Conservation (phyloP, 2,113 vertebrate species). For the Colaptes auratus region DNA sequence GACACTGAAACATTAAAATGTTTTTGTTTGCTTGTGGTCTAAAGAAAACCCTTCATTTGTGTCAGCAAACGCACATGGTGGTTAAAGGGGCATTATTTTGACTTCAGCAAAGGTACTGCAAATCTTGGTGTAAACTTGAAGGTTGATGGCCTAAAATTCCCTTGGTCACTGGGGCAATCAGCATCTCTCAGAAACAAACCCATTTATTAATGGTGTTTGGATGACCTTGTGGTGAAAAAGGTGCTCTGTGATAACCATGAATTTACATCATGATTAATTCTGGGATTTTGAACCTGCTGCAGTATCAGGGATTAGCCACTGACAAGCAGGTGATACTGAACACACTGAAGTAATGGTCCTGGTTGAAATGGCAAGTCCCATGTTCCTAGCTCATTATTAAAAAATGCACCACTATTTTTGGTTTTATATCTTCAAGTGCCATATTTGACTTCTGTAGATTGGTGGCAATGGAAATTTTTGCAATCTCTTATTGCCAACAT, state of each 20-base stretch:
- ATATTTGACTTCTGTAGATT: not conserved
- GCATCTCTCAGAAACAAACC: not conserved
- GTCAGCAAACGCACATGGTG: not conserved
- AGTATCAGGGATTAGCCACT: not conserved
- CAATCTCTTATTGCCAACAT: not conserved
- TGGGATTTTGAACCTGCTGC: not conserved
- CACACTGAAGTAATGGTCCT: not conserved
- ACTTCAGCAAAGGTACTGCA: not conserved
- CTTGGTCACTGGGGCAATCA: not conserved
- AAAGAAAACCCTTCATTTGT: not conserved
- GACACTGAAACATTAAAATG: not conserved
- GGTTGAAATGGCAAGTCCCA: not conserved
- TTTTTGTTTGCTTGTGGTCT: slow-evolving; percentile 36
- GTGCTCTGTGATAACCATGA: not conserved
- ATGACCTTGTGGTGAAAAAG: not conserved
- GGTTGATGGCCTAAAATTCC: not conserved
- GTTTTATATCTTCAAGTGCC: not conserved
- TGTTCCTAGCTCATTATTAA: not conserved
- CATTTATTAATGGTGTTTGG: not conserved
- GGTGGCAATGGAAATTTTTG: not conserved
- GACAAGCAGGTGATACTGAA: not conserved
- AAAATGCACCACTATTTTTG: not conserved
- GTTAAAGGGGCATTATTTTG: slow-evolving; percentile 43
- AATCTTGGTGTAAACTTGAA: slow-evolving; percentile 15
- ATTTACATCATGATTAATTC: not conserved